phyloP scores from a whole-genome alignment of 2,797 vertebrate species.

The Sebastes steindachneri region DNA sequence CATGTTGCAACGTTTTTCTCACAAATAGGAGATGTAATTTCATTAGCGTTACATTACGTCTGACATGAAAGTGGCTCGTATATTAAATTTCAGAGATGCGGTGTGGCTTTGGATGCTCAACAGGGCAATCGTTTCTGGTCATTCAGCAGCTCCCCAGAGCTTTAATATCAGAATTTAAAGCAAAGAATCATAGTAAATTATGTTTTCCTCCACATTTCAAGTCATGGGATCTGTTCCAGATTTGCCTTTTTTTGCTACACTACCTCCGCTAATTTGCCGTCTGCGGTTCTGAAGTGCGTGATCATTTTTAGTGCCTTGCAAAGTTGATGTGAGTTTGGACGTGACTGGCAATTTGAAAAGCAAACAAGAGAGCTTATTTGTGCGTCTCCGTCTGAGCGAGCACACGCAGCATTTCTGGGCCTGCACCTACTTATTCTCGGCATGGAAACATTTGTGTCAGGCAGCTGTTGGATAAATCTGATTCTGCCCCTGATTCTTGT shows the following conservation, averaged over 20 bases:
- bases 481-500: conserved; percentile 8
- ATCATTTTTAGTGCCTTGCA: conserved; percentile 24
- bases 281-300: background rate
- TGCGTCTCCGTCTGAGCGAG: conserved; percentile 4
- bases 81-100: conserved; percentile 24
- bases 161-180: conserved; percentile 16
- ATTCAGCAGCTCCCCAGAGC: conserved; percentile 10
- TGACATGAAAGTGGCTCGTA: conserved; percentile 13
- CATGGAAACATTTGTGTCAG: conserved; percentile 23
- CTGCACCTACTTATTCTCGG: background rate
- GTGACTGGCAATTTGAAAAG: background rate
- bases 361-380: conserved; percentile 1
- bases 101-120: background rate
- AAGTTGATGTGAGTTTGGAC: conserved; percentile 21
- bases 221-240: conserved; percentile 7
- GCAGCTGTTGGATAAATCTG: conserved; percentile 9
- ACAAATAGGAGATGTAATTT: conserved; percentile 18
- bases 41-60: conserved; percentile 28
- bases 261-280: conserved; percentile 17
- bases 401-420: background rate
- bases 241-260: conserved; percentile 2
- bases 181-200: background rate
- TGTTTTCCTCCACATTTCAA: background rate
- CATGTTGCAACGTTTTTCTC: conserved; percentile 12
- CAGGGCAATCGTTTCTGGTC: conserved; percentile 22